These are phyloP conservation scores for Macrotrachela quadricornifera DNA, from an alignment of 1,140 invertebrate genomes.

Conservation along the genomic window DNA sequence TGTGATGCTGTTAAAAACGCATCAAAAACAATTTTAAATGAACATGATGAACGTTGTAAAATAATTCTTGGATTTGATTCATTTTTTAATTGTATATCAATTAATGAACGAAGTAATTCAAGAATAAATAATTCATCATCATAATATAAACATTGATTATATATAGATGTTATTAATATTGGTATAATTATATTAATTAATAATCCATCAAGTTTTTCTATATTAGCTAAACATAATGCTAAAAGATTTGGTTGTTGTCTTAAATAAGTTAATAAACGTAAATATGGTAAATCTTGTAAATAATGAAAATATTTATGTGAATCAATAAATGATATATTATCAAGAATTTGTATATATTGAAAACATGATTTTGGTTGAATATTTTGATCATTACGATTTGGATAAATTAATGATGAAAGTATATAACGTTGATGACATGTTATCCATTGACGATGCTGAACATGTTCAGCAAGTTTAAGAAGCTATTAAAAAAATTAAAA, in stretches of 20 bases:
- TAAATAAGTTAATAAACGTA: conserved; percentile 52
- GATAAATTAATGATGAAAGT: not conserved
- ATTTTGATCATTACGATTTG: conserved; percentile 1
- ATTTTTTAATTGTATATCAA: conserved; percentile 51
- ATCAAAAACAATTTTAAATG: too few species aligned
- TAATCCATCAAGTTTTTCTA: conserved; percentile 40
- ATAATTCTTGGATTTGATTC: conserved; percentile 37
- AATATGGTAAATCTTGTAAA: conserved; percentile 46
- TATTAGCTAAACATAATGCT: conserved; percentile 52
- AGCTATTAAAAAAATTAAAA: not conserved
- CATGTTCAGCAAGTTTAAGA: conserved; percentile 1
- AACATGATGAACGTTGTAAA: not conserved
- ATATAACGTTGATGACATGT: not conserved
- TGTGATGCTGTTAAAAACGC: too few species aligned
- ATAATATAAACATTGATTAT: conserved; percentile 52
- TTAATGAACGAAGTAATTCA: conserved; percentile 52
- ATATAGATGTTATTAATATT: conserved; percentile 55
- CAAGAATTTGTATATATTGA: too few species aligned
- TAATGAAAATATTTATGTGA: conserved; percentile 12
- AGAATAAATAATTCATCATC: conserved; percentile 59
- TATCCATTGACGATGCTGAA: conserved; percentile 4
- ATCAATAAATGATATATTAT: conserved; percentile 4
- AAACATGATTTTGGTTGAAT: not conserved
- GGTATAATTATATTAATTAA: conserved; percentile 26
- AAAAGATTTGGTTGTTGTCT: conserved; percentile 55